phyloP scores from a whole-genome alignment of 2,888 invertebrate genomes.

The Synanthedon vespiformis region DNA sequence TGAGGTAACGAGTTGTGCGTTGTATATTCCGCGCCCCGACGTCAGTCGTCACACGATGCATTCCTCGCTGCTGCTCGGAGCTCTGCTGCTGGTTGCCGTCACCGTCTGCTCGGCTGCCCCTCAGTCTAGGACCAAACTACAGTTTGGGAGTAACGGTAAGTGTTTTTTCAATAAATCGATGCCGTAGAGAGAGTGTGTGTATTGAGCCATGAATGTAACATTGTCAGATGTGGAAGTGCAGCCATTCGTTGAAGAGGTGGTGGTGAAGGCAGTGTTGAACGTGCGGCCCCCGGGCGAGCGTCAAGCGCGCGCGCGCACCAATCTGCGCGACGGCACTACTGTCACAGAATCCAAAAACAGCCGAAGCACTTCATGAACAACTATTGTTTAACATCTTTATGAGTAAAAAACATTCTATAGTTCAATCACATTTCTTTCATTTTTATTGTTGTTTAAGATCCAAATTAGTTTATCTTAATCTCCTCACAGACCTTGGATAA shows the following conservation, averaged over 20 bases:
- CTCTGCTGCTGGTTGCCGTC: conserved; percentile 9
- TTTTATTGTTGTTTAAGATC: no score
- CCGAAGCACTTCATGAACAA: conserved; percentile 3
- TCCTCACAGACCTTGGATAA: no score
- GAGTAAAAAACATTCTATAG: no score
- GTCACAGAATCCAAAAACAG: conserved; percentile 34
- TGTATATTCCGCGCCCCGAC: neutral
- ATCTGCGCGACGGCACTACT: conserved; percentile 41
- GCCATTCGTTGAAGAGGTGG: conserved; percentile 57
- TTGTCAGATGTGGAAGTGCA: conserved; percentile 34
- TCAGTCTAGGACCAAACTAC: conserved; percentile 31
- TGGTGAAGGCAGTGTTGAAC: conserved; percentile 54
- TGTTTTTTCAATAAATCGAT: neutral
- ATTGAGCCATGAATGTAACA: neutral
- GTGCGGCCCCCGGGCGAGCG: conserved; percentile 39
- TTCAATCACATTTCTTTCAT: no score
- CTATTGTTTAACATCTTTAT: neutral
- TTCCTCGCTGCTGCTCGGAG: conserved; percentile 36
- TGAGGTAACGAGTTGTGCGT: neutral
- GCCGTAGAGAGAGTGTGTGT: neutral
- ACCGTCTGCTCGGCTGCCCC: conserved; percentile 20
- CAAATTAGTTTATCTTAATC: no score
- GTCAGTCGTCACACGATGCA: neutral
- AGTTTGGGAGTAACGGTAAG: conserved; percentile 34
- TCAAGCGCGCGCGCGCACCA: conserved; percentile 38